A percentile compares a stretch with the other conserved stretches of the same genome.
Conservation (phyloP, 2,797 vertebrate species). For the Karalla daura region DNA sequence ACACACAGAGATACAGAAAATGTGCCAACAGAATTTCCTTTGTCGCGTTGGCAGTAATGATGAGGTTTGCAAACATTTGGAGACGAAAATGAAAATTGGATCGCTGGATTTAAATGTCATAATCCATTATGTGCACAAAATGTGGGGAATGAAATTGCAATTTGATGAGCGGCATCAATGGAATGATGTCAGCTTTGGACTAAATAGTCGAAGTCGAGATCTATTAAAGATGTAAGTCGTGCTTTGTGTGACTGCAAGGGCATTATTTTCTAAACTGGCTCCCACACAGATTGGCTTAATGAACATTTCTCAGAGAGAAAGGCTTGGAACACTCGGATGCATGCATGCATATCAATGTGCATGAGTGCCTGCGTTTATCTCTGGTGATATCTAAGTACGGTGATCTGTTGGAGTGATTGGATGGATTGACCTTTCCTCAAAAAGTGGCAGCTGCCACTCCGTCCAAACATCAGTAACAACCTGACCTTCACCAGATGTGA, state of each 20-base stretch:
- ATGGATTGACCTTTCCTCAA: constrained; percentile 75
- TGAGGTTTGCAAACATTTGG: constrained; percentile 55
- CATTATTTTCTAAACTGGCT: not conserved
- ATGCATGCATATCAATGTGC: constrained; percentile 1
- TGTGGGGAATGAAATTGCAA: not conserved
- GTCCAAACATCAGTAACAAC: constrained; percentile 47
- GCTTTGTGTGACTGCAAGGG: not conserved
- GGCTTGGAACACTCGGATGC: not conserved
- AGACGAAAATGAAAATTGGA: constrained; percentile 49
- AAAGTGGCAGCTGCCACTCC: constrained; percentile 74
- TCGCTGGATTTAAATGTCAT: constrained; percentile 27
- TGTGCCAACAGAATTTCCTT: constrained; percentile 43
- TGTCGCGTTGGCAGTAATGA: constrained; percentile 37
- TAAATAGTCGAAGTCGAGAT: not conserved
- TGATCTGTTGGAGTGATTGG: constrained; percentile 48
- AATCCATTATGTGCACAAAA: constrained; percentile 21
- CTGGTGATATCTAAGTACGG: constrained; percentile 33
- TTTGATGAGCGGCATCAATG: constrained; percentile 18
- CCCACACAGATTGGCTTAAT: not conserved
- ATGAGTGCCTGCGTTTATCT: constrained; percentile 15
- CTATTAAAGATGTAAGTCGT: not conserved
- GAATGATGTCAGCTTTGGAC: constrained; percentile 17
- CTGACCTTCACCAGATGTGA: constrained; percentile 73
- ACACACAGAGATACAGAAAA: constrained; percentile 39
- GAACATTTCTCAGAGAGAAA: constrained; percentile 16